phyloP scores from a whole-genome alignment of 2,797 vertebrate species.

The Chloroceryle inda region DNA sequence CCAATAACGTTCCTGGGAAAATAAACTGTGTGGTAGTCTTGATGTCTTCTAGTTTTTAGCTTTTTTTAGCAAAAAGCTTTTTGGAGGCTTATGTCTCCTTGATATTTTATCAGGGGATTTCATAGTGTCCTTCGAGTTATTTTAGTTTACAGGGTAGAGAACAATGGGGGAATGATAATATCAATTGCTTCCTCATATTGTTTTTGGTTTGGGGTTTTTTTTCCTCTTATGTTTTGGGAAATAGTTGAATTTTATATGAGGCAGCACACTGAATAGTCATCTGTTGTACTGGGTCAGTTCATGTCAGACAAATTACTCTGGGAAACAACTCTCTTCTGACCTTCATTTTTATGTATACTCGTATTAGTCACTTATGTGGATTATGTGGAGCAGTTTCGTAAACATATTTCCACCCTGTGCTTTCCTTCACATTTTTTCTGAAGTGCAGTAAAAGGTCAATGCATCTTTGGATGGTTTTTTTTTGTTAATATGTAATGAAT shows the following conservation, averaged over 20 bases:
- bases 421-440: conserved; percentile 33
- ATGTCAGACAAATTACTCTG: conserved; percentile 43
- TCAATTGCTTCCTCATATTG: conserved; percentile 70
- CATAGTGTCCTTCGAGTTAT: conserved; percentile 48
- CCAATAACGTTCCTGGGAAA: conserved; percentile 20
- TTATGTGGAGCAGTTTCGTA: background rate
- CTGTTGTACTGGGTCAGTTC: conserved; percentile 16
- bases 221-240: conserved; percentile 38
- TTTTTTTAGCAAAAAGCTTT: background rate
- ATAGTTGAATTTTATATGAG: conserved; percentile 26
- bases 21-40: background rate
- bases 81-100: background rate
- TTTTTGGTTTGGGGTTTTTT: conserved; percentile 23
- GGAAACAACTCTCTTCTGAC: conserved; percentile 58
- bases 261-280: conserved; percentile 39
- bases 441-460: conserved; percentile 22
- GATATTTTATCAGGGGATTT: conserved; percentile 32
- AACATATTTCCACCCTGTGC: conserved; percentile 13
- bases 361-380: conserved; percentile 14
- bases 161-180: conserved; percentile 59
- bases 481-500: background rate
- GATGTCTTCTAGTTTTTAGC: background rate
- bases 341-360: conserved; percentile 49
- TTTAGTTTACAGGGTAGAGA: conserved; percentile 44
- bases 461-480: background rate